These are phyloP conservation scores for Pedetes capensis DNA, from an alignment of 2,113 vertebrate genomes.

Conservation along the genomic window DNA sequence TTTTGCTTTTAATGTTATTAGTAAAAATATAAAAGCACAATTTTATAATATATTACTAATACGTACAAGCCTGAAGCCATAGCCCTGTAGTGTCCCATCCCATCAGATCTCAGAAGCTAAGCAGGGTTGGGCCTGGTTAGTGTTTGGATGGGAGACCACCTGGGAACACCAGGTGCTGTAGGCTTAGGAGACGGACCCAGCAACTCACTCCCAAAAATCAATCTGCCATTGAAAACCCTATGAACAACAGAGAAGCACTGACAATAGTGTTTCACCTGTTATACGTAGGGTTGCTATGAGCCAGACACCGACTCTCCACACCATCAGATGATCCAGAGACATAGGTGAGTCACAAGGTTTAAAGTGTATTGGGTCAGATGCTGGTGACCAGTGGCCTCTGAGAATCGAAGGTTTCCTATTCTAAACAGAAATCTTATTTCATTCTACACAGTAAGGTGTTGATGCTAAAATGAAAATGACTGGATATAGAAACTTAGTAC, in stretches of 20 bases:
- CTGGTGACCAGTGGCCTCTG: not conserved
- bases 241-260: no score
- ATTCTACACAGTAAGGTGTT: not conserved
- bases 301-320: fast-evolving
- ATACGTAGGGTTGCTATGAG: no score
- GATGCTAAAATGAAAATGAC: not conserved
- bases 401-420: not conserved
- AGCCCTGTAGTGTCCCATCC: no score
- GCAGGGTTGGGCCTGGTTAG: no score
- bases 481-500: not conserved
- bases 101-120: no score
- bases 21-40: not conserved
- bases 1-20: not conserved
- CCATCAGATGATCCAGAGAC: fast-evolving
- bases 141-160: no score
- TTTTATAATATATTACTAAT: not conserved
- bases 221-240: no score
- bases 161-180: no score
- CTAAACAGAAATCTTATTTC: not conserved
- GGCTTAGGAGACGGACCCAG: no score
- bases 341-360: fast-evolving
- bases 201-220: no score
- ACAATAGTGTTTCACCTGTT: no score
- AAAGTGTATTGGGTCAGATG: not conserved
- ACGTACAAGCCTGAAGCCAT: no score